Conservation (phyloP, 2,888 invertebrate species). For the Operophtera brumata region DNA sequence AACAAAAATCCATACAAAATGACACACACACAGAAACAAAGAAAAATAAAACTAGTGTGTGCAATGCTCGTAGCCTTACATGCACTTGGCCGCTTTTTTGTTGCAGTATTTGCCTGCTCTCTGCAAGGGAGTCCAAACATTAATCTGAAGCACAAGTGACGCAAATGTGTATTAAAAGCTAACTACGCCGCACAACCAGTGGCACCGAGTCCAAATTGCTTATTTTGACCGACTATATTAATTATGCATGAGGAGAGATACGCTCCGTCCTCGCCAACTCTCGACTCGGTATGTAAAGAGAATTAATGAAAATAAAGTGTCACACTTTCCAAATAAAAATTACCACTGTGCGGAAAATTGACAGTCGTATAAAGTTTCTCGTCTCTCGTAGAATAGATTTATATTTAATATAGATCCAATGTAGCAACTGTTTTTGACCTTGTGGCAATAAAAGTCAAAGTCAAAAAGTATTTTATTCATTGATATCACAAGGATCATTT, state of each 20-base stretch:
- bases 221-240: slow-evolving; percentile 69
- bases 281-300: slow-evolving; percentile 48
- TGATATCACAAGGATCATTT: too few relatives aligned
- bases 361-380: neutral
- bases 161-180: slow-evolving; percentile 63
- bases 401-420: neutral
- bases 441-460: too few relatives aligned
- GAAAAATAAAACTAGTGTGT: too few relatives aligned
- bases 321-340: slow-evolving; percentile 25
- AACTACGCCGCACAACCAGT: slow-evolving; percentile 67
- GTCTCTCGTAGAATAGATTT: neutral
- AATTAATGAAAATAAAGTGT: slow-evolving; percentile 50
- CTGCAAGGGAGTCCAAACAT: slow-evolving; percentile 21
- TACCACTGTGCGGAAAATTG: neutral
- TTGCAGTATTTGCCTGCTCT: too few relatives aligned
- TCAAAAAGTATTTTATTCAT: too few relatives aligned
- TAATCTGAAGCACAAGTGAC: slow-evolving; percentile 40
- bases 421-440: too few relatives aligned
- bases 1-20: too few relatives aligned
- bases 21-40: too few relatives aligned
- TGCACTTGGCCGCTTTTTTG: too few relatives aligned
- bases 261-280: slow-evolving; percentile 50
- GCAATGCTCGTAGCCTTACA: too few relatives aligned
- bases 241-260: slow-evolving; percentile 66
- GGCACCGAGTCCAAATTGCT: slow-evolving; percentile 72